Conservation (phyloP, 2,113 vertebrate genomes). For the Anas platyrhynchos region DNA sequence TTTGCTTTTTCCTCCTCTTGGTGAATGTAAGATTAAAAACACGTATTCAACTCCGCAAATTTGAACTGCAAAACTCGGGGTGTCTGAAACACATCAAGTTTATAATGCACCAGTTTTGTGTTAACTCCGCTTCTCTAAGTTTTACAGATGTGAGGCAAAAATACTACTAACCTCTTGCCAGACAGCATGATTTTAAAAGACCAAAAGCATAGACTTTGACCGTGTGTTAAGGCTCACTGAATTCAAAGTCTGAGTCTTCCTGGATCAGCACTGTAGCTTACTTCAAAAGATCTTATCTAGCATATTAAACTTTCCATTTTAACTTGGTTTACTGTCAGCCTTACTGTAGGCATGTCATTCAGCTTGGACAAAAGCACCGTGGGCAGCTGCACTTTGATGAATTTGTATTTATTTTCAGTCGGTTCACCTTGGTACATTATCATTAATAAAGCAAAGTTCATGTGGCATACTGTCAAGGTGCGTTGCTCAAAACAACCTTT, state of each 20-base stretch:
- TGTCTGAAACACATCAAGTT: background rate
- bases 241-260: background rate
- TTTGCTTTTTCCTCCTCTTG: background rate
- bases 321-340: background rate
- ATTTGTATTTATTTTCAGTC: background rate
- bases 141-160: background rate
- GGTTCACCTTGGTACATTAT: background rate
- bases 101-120: background rate
- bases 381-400: background rate
- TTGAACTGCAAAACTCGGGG: background rate
- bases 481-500: background rate
- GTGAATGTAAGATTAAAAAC: background rate
- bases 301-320: background rate
- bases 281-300: background rate
- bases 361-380: background rate
- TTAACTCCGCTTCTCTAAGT: background rate
- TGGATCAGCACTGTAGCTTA: background rate
- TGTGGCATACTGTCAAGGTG: background rate
- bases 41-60: background rate
- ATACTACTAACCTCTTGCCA: background rate
- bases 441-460: background rate
- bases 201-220: background rate
- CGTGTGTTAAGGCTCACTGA: background rate
- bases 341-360: background rate
- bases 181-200: background rate